Percentiles rank a stretch among this genome's conserved stretches.
These are phyloP conservation scores for Machimus atricapillus DNA, from an alignment of 2,888 invertebrate species.

Conservation along the genomic window DNA sequence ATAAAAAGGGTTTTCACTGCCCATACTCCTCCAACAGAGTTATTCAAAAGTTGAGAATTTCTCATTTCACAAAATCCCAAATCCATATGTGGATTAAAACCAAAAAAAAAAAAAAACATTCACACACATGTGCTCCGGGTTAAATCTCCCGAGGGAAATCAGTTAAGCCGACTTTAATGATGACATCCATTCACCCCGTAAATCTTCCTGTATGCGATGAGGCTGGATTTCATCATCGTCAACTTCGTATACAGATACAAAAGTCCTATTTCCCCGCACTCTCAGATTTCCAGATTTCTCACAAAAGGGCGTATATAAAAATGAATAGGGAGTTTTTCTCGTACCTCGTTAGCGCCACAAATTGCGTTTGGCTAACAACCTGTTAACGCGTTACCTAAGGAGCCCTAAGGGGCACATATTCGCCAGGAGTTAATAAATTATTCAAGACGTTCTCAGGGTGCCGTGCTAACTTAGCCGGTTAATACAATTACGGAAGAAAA, in stretches of 20 bases:
- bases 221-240: constrained; percentile 16
- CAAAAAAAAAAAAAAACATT: not conserved
- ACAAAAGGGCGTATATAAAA: not conserved
- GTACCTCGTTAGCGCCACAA: constrained; percentile 22
- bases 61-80: not conserved
- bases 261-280: not conserved
- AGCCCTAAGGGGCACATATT: not conserved
- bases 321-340: constrained; percentile 8
- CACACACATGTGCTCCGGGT: not conserved
- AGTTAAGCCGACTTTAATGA: constrained; percentile 36
- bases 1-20: not conserved
- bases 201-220: not conserved
- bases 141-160: constrained; percentile 33
- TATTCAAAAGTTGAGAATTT: not conserved
- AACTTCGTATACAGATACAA: not conserved
- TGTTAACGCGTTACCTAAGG: constrained; percentile 6
- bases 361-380: constrained; percentile 14
- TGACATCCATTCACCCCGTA: constrained; percentile 31
- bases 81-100: constrained; percentile 28
- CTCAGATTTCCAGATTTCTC: not conserved
- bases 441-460: constrained; percentile 43
- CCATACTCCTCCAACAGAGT: not conserved
- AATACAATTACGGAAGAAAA: constrained; percentile 17
- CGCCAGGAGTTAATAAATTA: constrained; percentile 41
- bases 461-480: not conserved